A percentile compares a stretch with the other conserved stretches of the same genome.
These are phyloP conservation scores for Otus sunia DNA, from an alignment of 2,113 vertebrate genomes.

Conservation along the genomic window DNA sequence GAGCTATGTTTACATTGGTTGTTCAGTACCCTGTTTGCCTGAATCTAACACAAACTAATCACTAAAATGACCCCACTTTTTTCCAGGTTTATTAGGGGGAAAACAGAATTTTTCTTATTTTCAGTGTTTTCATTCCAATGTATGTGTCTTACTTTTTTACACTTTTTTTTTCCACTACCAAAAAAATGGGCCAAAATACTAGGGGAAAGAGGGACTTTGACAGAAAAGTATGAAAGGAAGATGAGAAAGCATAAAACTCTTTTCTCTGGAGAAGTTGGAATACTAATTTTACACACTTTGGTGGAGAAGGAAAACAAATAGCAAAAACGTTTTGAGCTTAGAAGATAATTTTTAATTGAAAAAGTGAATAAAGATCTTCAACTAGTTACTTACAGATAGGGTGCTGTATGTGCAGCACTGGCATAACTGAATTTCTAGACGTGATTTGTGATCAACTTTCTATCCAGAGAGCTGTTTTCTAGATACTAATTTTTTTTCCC, in stretches of 20 bases:
- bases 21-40: neutral
- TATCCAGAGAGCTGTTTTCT: neutral
- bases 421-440: neutral
- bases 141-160: neutral
- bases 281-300: neutral
- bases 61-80: neutral
- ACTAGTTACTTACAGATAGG: neutral
- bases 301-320: neutral
- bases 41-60: neutral
- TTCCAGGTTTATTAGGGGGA: neutral
- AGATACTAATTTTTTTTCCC: neutral
- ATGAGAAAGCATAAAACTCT: neutral
- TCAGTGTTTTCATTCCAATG: neutral
- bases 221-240: neutral
- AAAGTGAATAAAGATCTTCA: neutral
- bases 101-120: neutral
- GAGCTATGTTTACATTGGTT: neutral
- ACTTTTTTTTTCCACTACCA: neutral
- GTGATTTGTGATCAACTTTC: neutral
- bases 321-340: neutral
- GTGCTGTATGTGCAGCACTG: accelerated
- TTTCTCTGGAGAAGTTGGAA: neutral
- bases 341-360: neutral
- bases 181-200: neutral
- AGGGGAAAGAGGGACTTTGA: neutral